Conservation (phyloP, 2,113 vertebrate species). For the Gasterosteus nipponicus region DNA sequence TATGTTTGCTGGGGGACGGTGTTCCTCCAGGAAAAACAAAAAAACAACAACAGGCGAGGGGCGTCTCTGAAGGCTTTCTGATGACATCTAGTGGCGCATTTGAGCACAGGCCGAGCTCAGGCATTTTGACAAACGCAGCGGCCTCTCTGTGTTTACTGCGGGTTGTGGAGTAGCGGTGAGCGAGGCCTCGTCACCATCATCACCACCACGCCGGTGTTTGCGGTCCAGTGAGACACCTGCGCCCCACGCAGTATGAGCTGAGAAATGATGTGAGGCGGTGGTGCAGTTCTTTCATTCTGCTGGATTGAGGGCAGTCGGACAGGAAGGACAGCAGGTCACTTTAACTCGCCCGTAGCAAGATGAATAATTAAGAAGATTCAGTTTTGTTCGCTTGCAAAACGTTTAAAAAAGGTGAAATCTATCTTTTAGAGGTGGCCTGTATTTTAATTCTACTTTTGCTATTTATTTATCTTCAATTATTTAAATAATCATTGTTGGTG, state of each 20-base stretch:
- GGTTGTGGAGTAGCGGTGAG: slow-evolving; percentile 22
- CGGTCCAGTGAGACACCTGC: no score
- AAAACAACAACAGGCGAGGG: neutral
- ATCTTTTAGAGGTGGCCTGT: neutral
- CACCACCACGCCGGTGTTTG: neutral
- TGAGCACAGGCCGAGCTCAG: slow-evolving; percentile 8
- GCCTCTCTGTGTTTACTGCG: slow-evolving; percentile 32
- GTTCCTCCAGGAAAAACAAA: slow-evolving; percentile 24
- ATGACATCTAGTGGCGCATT: slow-evolving; percentile 66
- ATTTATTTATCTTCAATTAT: neutral
- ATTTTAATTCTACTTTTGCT: neutral
- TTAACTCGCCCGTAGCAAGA: neutral
- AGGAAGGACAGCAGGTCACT: neutral
- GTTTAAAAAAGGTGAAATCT: neutral
- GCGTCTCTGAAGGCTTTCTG: slow-evolving; percentile 50
- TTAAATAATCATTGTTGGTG: neutral
- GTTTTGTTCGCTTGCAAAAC: neutral
- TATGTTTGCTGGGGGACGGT: slow-evolving; percentile 13
- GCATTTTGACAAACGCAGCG: slow-evolving; percentile 20
- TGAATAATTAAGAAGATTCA: neutral
- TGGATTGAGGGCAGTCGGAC: neutral
- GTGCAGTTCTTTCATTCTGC: neutral
- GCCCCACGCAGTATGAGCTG: neutral
- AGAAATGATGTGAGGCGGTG: neutral
- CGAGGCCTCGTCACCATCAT: slow-evolving; percentile 2